Evolutionary conservation across 2,888 invertebrate genomes (phyloP).

Genomic region (Cremastobaeus sp.): DNA sequence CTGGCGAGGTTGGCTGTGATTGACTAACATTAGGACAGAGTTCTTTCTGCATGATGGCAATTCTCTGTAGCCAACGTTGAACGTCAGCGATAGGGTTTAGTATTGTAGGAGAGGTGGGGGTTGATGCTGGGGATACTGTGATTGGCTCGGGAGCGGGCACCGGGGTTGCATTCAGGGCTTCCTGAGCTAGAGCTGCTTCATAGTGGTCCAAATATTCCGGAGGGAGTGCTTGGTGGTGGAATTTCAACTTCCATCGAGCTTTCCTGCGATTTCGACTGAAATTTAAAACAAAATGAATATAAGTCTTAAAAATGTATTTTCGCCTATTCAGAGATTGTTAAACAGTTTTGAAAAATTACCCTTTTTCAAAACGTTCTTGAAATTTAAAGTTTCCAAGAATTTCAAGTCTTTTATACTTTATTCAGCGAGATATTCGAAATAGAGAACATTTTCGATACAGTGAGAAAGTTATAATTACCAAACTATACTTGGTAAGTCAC

Average conservation of each 20-base stretch:
- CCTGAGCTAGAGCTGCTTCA: slow-evolving; percentile 84
- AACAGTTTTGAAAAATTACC: no score
- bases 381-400: no score
- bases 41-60: slow-evolving; percentile 86
- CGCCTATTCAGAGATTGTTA: no score
- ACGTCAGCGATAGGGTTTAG: slow-evolving; percentile 73
- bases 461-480: no score
- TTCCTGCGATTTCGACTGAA: slow-evolving; percentile 80
- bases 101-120: slow-evolving; percentile 61
- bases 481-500: no score
- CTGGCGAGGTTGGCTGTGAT: slow-evolving; percentile 5
- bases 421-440: no score
- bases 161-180: slow-evolving; percentile 72
- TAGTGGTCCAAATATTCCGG: slow-evolving; percentile 89
- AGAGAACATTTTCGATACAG: no score
- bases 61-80: slow-evolving; percentile 85
- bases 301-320: no score
- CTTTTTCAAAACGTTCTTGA: no score
- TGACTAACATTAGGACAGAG: slow-evolving; percentile 65
- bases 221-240: slow-evolving; percentile 89
- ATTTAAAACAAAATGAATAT: no score
- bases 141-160: slow-evolving; percentile 72
- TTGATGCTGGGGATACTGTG: slow-evolving; percentile 72
- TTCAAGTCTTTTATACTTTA: no score
- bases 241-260: slow-evolving; percentile 86